A percentile compares a stretch with the other conserved stretches of the same genome.
Evolutionary conservation across 1,140 invertebrate species (phyloP).

Genomic region (Eupeodes corollae): DNA sequence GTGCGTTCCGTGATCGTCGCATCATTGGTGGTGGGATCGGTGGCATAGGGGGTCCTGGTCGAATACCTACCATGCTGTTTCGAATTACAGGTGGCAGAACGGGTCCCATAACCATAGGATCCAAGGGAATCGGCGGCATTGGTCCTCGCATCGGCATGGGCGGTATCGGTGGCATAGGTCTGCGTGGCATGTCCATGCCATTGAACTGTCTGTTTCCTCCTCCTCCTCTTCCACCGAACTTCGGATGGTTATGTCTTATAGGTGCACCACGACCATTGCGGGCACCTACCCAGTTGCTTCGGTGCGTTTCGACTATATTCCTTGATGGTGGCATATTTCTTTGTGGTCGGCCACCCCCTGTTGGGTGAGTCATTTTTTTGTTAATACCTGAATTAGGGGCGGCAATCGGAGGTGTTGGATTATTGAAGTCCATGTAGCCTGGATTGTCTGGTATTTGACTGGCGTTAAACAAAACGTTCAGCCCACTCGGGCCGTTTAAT

Average conservation of each 20-base stretch:
- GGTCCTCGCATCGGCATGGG: slow-evolving; percentile 10
- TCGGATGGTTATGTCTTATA: not conserved
- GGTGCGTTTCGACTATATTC: not conserved
- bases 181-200: not conserved
- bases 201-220: not conserved
- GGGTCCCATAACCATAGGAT: slow-evolving; percentile 17
- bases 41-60: slow-evolving; percentile 8
- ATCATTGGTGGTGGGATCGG: slow-evolving; percentile 10
- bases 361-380: not conserved
- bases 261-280: slow-evolving; percentile 6
- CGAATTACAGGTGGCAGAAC: too few species aligned
- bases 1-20: not conserved
- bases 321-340: slow-evolving; percentile 15
- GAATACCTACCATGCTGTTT: not conserved
- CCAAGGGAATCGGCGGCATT: slow-evolving; percentile 21
- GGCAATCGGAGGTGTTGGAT: slow-evolving; percentile 11
- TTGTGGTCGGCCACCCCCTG: slow-evolving; percentile 3
- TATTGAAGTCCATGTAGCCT: slow-evolving; percentile 34
- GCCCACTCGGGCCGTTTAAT: too few species aligned
- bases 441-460: slow-evolving; percentile 35
- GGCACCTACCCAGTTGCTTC: not conserved
- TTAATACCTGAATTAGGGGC: slow-evolving; percentile 6
- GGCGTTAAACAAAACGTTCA: not conserved
- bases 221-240: not conserved
- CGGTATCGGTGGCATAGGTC: not conserved